A percentile compares a stretch with the other conserved stretches of the same genome.
Conservation (phyloP, 2,797 vertebrate species). For the Simalia tracyae region DNA sequence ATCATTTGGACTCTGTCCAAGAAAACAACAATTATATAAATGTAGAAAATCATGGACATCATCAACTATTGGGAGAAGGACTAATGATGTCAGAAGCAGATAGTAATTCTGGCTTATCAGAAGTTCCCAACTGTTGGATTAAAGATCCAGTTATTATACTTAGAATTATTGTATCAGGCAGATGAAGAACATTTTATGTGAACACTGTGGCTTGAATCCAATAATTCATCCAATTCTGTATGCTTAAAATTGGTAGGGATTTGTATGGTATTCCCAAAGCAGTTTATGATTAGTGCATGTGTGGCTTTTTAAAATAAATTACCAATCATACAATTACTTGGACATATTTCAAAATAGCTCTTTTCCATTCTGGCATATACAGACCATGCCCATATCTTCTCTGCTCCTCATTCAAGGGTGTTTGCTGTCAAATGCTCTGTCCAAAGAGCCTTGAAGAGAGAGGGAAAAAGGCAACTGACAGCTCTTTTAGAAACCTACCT, state of each 20-base stretch:
- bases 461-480: not conserved
- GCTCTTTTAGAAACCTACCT: not conserved
- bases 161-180: not conserved
- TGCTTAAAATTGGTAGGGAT: not conserved
- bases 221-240: not conserved
- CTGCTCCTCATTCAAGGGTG: too few species aligned
- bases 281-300: not conserved
- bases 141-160: not conserved
- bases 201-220: not conserved
- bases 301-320: not conserved
- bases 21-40: conserved; percentile 31
- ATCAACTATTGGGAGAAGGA: not conserved
- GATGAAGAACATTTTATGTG: not conserved
- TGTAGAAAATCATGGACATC: not conserved
- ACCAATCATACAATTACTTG: not conserved
- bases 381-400: not conserved
- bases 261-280: not conserved
- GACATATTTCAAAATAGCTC: not conserved
- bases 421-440: too few species aligned
- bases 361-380: not conserved
- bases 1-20: conserved; percentile 35
- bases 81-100: not conserved
- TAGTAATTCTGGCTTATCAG: not conserved
- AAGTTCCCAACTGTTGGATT: not conserved
- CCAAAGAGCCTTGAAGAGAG: too few species aligned